Base-by-base conservation (phyloP, 2,888 invertebrate species). In the Laothoe populi region DNA sequence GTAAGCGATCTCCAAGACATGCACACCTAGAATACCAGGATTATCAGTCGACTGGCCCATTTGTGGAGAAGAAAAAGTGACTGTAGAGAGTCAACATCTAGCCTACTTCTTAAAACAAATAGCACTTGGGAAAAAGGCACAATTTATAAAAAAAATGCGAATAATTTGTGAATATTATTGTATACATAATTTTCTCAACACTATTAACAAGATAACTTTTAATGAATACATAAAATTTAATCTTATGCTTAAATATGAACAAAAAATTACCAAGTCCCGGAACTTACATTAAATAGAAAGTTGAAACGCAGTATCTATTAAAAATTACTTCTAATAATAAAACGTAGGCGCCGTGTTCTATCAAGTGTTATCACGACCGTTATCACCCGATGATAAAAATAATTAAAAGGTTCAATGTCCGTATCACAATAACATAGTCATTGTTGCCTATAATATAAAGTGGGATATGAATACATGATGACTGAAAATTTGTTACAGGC, bases 391-490 rank as follows among this genome's bases (percentile, higher is more conserved):
- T 35, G 53, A 53, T 53, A 53, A 53, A 1, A 24, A 46, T 53
- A 53, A 53, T 53, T 53, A 53, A 35, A 53, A 53, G 31, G 53
- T 53, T 53, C 53, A 53, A 53, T 11, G 53, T 8, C 31, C 53
- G 31, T 19, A 31, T 53, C 19, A 53, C 53, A 53, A 31, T 19
- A 53, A 53, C 11, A 35, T 31, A 13, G 53, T 19, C 53, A 19
- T 11, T 53, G 35, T 53, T 53, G 53, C 4, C 53, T 31, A 11
- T 16, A 31, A 42, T 4, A 42, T n/a, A 40, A 42, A 42, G n/a
- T 42, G 16, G 16, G 42, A 42, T 42, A 42, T 2, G 44, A 44
- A 44, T 19, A 19, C 19, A 44, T 19, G 7, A 7, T 44, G 19
- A 19, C 44, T 19, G 19, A 19, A 44, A 13, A 19, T 44, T 44